These are phyloP conservation scores for Elaphurus davidianus DNA, from an alignment of 2,113 vertebrate genomes.

Conservation along the genomic window DNA sequence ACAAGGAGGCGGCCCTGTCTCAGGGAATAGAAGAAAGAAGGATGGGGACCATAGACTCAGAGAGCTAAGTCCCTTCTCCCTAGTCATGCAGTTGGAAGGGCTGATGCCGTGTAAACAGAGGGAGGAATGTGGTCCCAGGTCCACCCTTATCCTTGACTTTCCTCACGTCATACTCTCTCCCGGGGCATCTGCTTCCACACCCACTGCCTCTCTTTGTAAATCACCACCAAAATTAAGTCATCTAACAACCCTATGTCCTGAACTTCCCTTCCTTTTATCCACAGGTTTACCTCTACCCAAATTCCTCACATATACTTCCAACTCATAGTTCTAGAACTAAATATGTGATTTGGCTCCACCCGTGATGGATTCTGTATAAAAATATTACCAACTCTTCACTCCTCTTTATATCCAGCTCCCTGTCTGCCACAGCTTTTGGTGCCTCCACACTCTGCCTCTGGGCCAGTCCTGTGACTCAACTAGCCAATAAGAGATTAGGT, in stretches of 20 bases:
- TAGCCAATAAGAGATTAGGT: not conserved
- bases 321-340: not conserved
- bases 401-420: not conserved
- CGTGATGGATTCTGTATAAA: not conserved
- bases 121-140: not conserved
- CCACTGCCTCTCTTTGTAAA: not conserved
- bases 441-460: not conserved
- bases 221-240: not conserved
- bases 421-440: not conserved
- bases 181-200: not conserved
- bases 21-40: not conserved
- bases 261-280: not conserved
- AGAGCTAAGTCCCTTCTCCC: not conserved
- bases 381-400: not conserved
- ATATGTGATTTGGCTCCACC: not conserved
- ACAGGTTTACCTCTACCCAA: not conserved
- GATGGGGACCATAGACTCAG: too few species aligned
- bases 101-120: not conserved
- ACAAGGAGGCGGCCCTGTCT: fast-evolving
- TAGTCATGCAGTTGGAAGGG: fast-evolving
- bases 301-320: not conserved
- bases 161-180: not conserved
- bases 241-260: fast-evolving
- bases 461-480: not conserved
- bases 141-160: not conserved